Base-by-base conservation (phyloP, 2,113 vertebrate species). In the Rhinolophus sinicus region DNA sequence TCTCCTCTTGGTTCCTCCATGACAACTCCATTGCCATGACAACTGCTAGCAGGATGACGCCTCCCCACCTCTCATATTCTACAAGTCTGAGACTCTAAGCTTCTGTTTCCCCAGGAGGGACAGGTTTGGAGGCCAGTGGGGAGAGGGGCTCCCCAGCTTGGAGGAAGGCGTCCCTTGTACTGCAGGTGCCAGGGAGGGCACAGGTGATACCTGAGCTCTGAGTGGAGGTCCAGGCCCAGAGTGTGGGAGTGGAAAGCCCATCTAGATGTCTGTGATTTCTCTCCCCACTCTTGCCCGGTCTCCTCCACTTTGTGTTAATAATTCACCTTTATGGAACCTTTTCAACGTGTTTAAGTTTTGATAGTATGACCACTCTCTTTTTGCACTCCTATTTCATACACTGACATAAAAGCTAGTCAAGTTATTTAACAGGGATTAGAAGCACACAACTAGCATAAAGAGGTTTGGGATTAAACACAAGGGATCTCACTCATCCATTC, bases 221-320 rank as follows among this genome's bases (percentile, higher is more conserved):
- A 4, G 80, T 1, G 35, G 35, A 44, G 60, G 30, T n/a, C 40
- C 15, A 24, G 50, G 50, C n/a, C 1, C 40, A 14, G 9, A 3
- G 26, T 10, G 38, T 0, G 0, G 28, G n/a, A 22, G 52, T 1
- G 1, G 1, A 50, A 56, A 26, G 16, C 6, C 24, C 33, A 22
- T 2, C 16, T 6, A 6, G n/a, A 14, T 0, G 0, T 13, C 4
- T 22, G 40, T 15, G 12, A 65, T 26, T 26, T 24, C 52, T 87
- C 26, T 18, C 3, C 10, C 70, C 52, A 21, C 15, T 28, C 56
- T 33, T 26, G 47, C 38, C 35, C 28, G 16, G 52, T 33, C 40
- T 33, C 30, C 47, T 44, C 80, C 1, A 0, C 52, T 33, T 26
- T 40, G n/a, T 35, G 58, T 52, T 24, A 82, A 56, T 85, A 19